These are phyloP conservation scores for Acrocephalus scirpaceus DNA, from an alignment of 2,797 vertebrate species.

Conservation along the genomic window DNA sequence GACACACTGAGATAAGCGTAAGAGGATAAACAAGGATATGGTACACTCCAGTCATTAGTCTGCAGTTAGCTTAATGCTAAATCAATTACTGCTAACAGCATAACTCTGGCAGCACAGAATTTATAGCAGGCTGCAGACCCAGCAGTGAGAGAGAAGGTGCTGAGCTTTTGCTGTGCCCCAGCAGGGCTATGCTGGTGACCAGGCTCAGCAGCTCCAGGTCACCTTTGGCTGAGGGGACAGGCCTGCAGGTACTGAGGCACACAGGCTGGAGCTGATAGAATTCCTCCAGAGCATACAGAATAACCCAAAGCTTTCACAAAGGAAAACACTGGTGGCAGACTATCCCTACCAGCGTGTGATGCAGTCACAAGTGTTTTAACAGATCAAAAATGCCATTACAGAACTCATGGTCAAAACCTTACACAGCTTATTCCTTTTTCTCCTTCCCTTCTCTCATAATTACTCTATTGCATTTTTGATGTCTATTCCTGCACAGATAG, in stretches of 20 bases:
- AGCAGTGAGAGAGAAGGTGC: neutral
- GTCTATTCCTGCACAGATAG: neutral
- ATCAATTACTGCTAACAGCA: constrained; percentile 48
- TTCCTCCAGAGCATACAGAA: neutral
- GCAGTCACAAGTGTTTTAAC: neutral
- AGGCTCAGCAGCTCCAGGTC: neutral
- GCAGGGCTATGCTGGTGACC: rapidly evolving
- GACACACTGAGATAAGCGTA: constrained; percentile 3
- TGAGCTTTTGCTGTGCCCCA: neutral
- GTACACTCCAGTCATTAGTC: constrained; percentile 29
- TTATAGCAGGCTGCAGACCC: neutral
- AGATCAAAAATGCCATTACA: neutral
- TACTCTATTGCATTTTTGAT: neutral
- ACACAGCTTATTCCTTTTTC: neutral
- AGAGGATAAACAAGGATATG: constrained; percentile 34
- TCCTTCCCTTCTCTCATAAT: neutral
- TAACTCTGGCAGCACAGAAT: neutral
- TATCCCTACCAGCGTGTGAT: neutral
- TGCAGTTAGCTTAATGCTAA: constrained; percentile 44
- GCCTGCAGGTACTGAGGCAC: neutral
- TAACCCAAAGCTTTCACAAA: neutral
- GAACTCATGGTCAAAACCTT: neutral
- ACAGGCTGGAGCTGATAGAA: rapidly evolving
- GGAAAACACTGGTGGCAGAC: neutral
- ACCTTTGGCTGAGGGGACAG: neutral